These are phyloP conservation scores for Hexactinellida sp. DNA, from an alignment of 37 sponge, comb jelly and placozoan species.

Conservation along the genomic window DNA sequence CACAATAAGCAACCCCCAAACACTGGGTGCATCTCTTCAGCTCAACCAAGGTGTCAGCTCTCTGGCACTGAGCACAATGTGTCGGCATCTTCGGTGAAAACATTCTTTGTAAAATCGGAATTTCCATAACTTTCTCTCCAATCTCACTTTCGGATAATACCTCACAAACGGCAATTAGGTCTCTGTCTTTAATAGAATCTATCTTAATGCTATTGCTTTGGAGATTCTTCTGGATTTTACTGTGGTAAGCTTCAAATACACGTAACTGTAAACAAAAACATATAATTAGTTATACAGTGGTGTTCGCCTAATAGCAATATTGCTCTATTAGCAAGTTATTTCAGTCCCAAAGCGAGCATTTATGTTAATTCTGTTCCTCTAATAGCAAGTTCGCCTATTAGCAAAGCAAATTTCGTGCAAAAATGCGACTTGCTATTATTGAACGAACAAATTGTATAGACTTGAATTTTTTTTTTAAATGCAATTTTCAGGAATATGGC, in stretches of 20 bases:
- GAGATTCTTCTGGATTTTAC: conserved; percentile 38
- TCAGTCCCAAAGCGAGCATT: too few species aligned
- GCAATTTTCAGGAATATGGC: too few species aligned
- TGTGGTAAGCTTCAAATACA: conserved; percentile 48
- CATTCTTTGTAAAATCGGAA: conserved; percentile 27
- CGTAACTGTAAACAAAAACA: conserved; percentile 25
- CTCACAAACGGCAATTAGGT: conserved; percentile 48
- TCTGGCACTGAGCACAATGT: conserved; percentile 35
- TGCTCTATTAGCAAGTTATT: too few species aligned
- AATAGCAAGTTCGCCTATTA: too few species aligned
- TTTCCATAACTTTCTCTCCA: background rate
- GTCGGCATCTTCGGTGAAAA: conserved; percentile 22
- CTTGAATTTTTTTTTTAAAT: too few species aligned
- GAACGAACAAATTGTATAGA: too few species aligned
- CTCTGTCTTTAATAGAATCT: conserved; percentile 27
- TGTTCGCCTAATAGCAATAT: too few species aligned
- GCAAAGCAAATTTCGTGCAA: too few species aligned
- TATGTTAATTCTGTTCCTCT: too few species aligned
- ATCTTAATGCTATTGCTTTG: conserved; percentile 22
- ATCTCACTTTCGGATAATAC: background rate
- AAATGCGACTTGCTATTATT: too few species aligned
- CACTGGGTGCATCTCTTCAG: conserved; percentile 49
- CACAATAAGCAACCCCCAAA: conserved; percentile 54
- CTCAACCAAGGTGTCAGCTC: background rate
- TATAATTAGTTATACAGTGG: background rate